phyloP scores from a whole-genome alignment of 2,797 vertebrate species.

The Furcifer pardalis region DNA sequence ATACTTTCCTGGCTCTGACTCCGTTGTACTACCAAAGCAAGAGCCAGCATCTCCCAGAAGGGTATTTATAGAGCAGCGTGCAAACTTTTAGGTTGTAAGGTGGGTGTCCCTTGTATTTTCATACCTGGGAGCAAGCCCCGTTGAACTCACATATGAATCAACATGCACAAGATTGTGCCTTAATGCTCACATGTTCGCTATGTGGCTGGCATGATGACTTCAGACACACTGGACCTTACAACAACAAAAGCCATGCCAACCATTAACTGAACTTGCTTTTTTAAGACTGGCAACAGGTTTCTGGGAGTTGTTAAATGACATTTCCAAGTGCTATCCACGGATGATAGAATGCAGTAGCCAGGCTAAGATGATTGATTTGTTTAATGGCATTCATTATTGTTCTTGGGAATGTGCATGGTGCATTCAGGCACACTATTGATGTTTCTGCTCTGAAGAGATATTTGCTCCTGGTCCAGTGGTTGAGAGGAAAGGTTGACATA shows the following conservation, averaged over 20 bases:
- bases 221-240: not conserved
- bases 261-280: not conserved
- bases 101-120: not conserved
- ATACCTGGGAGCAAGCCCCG: not conserved
- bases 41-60: constrained; percentile 52
- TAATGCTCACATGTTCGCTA: not conserved
- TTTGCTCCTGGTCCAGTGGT: not conserved
- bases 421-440: not conserved
- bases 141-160: not conserved
- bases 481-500: not conserved
- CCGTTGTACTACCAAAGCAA: constrained; percentile 42
- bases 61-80: constrained; percentile 58
- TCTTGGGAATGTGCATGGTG: not conserved
- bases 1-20: constrained; percentile 55
- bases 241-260: not conserved
- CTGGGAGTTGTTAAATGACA: too few relatives aligned
- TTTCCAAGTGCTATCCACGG: not conserved
- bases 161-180: too few relatives aligned
- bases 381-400: too few relatives aligned
- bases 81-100: constrained; percentile 19
- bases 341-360: not conserved
- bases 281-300: too few relatives aligned
- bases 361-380: not conserved
- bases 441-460: too few relatives aligned
- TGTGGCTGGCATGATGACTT: not conserved